phyloP scores from a whole-genome alignment of 1,140 invertebrate species.

The Drosophila ananassae region DNA sequence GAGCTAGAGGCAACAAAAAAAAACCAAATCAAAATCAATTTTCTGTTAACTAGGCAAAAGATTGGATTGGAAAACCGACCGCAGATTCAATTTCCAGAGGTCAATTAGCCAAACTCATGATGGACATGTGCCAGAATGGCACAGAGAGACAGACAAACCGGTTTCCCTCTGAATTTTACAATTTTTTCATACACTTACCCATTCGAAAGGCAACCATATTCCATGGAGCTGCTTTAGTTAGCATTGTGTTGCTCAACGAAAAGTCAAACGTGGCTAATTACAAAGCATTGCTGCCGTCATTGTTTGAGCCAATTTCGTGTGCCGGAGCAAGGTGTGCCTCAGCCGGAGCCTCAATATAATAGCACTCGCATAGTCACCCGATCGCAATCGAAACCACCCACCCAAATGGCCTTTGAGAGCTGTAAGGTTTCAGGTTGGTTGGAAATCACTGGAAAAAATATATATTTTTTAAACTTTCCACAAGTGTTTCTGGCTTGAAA shows the following conservation, averaged over 20 bases:
- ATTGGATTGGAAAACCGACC: slow-evolving; percentile 62
- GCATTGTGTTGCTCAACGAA: slow-evolving; percentile 57
- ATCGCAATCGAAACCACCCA: slow-evolving; percentile 41
- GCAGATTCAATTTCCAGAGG: slow-evolving; percentile 77
- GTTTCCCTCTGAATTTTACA: slow-evolving; percentile 52
- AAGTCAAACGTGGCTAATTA: slow-evolving; percentile 74
- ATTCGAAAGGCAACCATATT: slow-evolving; percentile 66
- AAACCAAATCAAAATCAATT: slow-evolving; percentile 67
- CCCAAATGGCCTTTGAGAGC: slow-evolving; percentile 39
- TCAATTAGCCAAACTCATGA: slow-evolving; percentile 69
- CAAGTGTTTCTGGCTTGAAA: background rate
- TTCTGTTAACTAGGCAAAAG: slow-evolving; percentile 55
- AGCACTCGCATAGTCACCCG: slow-evolving; percentile 35
- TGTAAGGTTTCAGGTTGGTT: slow-evolving; percentile 14
- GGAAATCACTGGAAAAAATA: slow-evolving; percentile 19
- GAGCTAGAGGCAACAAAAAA: slow-evolving; percentile 17
- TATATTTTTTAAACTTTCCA: background rate
- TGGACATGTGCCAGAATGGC: slow-evolving; percentile 38
- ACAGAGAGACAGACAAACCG: slow-evolving; percentile 26
- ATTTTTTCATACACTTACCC: slow-evolving; percentile 40
- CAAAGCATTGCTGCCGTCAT: slow-evolving; percentile 52
- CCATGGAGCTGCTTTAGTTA: slow-evolving; percentile 39
- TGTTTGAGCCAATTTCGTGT: slow-evolving; percentile 50
- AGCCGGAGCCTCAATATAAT: slow-evolving; percentile 20
- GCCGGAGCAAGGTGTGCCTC: slow-evolving; percentile 61